Conservation (phyloP, 1,140 invertebrate species). For the Periplaneta americana region DNA sequence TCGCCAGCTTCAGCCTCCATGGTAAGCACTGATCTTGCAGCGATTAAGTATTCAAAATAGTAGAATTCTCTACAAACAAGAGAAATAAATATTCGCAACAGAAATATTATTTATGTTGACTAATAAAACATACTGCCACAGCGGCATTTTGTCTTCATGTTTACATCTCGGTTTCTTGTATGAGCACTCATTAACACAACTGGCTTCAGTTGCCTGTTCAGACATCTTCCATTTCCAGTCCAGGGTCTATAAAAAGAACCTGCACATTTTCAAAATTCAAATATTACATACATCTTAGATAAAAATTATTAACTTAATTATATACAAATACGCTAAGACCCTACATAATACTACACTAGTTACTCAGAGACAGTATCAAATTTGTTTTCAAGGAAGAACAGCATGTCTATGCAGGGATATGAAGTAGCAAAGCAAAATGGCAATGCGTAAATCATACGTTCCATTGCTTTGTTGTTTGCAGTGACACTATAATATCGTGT, state of each 20-base stretch:
- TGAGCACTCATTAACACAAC: not conserved
- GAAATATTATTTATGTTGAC: not conserved
- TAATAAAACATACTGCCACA: not conserved
- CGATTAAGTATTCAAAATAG: not conserved
- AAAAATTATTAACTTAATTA: not conserved
- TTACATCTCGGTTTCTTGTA: not conserved
- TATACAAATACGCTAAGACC: no score
- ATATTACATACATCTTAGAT: not conserved
- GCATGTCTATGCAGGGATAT: not conserved
- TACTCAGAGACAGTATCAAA: not conserved
- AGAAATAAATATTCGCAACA: not conserved
- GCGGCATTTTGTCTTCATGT: not conserved
- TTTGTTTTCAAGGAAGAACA: not conserved
- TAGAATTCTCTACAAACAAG: not conserved
- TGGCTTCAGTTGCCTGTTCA: not conserved
- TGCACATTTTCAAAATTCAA: not conserved
- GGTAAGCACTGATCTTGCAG: conserved; percentile 18
- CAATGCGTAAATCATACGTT: not conserved
- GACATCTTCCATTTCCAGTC: not conserved
- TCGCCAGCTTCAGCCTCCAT: conserved; percentile 44
- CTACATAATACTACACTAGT: not conserved
- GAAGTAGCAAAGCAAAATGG: not conserved
- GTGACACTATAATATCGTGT: not conserved
- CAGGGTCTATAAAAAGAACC: not conserved
- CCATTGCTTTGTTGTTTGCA: not conserved